A percentile compares a stretch with the other conserved stretches of the same genome.
Conservation (phyloP, 2,888 invertebrate genomes). For the Idaea biselata region DNA sequence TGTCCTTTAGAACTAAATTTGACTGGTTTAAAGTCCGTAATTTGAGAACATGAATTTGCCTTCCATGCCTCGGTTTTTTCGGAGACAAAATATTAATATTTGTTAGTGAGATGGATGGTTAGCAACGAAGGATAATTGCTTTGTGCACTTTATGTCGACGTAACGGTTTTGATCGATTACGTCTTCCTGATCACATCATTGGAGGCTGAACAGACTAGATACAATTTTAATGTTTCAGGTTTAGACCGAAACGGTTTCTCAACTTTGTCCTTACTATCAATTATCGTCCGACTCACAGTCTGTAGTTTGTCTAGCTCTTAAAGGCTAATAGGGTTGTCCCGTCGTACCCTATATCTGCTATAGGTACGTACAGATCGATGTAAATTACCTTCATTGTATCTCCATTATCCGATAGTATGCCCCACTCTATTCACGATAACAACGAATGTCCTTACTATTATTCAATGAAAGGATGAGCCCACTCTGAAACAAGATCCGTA, state of each 20-base stretch:
- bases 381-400: constrained; percentile 35
- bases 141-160: neutral
- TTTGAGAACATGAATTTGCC: no score
- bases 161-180: no score
- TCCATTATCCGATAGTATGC: constrained; percentile 43
- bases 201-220: no score
- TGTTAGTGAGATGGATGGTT: neutral
- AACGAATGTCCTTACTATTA: constrained; percentile 59
- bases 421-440: constrained; percentile 41
- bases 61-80: neutral
- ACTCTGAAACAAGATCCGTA: constrained; percentile 75
- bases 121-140: neutral
- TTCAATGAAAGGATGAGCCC: constrained; percentile 64
- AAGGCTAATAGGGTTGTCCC: constrained; percentile 2
- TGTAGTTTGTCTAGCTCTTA: neutral
- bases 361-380: neutral
- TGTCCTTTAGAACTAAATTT: no score
- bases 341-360: neutral
- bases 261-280: neutral
- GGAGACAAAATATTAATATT: neutral
- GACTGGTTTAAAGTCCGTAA: no score
- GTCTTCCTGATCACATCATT: no score
- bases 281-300: neutral
- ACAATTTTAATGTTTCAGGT: no score
- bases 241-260: no score